Evolutionary conservation across 2,797 vertebrate genomes (phyloP).

Genomic region (Myioborus melanocephalus): DNA sequence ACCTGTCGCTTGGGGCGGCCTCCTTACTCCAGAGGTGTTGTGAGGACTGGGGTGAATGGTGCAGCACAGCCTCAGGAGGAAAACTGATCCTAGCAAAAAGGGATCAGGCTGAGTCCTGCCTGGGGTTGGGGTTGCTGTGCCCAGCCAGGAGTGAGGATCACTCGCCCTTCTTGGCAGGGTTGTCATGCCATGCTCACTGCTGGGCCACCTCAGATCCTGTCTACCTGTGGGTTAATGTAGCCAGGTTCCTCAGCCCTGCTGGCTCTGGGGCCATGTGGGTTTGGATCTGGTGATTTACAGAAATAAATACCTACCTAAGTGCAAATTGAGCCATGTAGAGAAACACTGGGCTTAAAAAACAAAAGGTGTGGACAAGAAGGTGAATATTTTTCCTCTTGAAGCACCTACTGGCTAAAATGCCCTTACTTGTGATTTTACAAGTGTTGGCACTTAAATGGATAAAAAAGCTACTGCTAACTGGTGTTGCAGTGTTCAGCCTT

Average conservation of each 20-base stretch:
- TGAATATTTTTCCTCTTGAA: neutral
- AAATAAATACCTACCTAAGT: neutral
- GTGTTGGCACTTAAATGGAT: neutral
- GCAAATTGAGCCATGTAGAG: neutral
- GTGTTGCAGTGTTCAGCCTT: neutral
- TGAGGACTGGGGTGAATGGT: neutral
- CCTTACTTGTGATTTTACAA: neutral
- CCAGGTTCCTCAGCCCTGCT: neutral
- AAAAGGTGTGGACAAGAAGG: neutral
- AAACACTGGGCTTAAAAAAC: neutral
- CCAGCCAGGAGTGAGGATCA: neutral
- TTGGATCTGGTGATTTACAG: neutral
- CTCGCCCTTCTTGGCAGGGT: accelerated
- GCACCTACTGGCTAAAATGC: neutral
- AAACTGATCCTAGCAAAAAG: neutral
- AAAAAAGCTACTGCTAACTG: neutral
- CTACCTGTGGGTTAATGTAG: neutral
- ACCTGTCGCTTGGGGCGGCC: accelerated
- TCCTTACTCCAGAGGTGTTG: accelerated
- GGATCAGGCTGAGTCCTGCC: neutral
- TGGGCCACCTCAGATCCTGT: neutral
- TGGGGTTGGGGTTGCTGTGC: neutral
- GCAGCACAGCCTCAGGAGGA: neutral
- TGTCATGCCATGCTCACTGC: accelerated
- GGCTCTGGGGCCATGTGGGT: neutral